These are phyloP conservation scores for Hydraecia micacea DNA, from an alignment of 2,888 invertebrate species.

Conservation along the genomic window DNA sequence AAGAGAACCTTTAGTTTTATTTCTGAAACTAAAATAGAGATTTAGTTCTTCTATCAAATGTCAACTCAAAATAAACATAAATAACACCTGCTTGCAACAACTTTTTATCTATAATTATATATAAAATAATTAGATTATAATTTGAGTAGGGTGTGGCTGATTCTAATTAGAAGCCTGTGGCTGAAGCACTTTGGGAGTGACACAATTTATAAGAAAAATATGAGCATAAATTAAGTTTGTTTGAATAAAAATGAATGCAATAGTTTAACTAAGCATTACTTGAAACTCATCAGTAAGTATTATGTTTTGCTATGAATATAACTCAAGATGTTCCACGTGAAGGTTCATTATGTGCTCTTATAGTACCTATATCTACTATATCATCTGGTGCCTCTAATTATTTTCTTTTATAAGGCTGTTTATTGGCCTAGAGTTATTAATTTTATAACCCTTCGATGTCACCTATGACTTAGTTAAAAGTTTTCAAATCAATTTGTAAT, in stretches of 20 bases:
- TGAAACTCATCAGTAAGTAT: background rate
- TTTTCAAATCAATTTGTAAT: background rate
- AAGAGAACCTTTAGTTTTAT: background rate
- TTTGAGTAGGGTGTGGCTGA: background rate
- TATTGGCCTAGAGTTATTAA: background rate
- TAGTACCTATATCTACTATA: no score
- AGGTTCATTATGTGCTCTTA: no score
- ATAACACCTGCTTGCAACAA: no score
- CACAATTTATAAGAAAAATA: background rate
- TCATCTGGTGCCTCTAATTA: background rate
- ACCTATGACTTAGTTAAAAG: background rate
- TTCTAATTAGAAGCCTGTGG: background rate
- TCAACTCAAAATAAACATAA: background rate
- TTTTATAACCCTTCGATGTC: background rate
- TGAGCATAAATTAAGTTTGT: background rate
- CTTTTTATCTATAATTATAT: background rate
- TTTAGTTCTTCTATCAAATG: background rate
- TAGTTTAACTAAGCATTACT: background rate
- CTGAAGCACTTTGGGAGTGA: background rate
- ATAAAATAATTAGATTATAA: background rate
- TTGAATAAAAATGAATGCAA: background rate
- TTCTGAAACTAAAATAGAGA: background rate
- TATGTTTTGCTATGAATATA: background rate
- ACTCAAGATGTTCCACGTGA: background rate
- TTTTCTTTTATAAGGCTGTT: background rate